Percentiles rank a stretch among this genome's conserved stretches.
phyloP scores from a whole-genome alignment of 2,797 vertebrate genomes.

The Nyctalus aviator region DNA sequence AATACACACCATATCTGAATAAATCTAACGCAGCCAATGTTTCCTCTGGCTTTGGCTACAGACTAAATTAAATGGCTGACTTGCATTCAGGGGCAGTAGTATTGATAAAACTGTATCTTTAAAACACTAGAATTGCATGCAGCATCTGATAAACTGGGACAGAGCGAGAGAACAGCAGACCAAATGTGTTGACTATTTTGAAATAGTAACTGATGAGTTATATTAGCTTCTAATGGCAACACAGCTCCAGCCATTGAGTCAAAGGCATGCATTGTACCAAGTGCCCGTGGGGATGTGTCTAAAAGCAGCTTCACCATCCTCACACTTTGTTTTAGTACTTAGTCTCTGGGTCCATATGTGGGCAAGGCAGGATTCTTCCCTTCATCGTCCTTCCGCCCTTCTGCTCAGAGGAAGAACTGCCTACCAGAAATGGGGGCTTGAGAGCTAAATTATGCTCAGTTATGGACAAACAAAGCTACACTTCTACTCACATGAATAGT shows the following conservation, averaged over 20 bases:
- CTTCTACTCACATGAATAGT: not conserved
- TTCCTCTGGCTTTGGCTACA: not conserved
- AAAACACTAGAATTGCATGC: not conserved
- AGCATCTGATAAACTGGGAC: not conserved
- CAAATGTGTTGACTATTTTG: not conserved
- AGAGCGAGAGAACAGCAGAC: not conserved
- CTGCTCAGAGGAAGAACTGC: not conserved
- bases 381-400: not conserved
- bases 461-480: constrained; percentile 17
- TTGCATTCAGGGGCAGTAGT: not conserved
- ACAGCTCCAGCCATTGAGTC: not conserved
- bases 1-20: not conserved
- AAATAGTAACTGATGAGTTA: not conserved
- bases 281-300: not conserved
- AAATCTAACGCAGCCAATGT: not conserved
- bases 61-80: not conserved
- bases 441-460: not conserved
- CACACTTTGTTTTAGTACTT: not conserved
- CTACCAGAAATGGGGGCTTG: not conserved
- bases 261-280: not conserved
- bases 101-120: not conserved
- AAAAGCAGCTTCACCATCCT: not conserved
- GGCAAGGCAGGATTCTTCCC: not conserved
- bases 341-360: not conserved
- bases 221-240: not conserved